Evolutionary conservation across 2,888 invertebrate species (phyloP), one percentile per base, ranked within the genome.

Genomic region (Aleiodes alternator): DNA sequence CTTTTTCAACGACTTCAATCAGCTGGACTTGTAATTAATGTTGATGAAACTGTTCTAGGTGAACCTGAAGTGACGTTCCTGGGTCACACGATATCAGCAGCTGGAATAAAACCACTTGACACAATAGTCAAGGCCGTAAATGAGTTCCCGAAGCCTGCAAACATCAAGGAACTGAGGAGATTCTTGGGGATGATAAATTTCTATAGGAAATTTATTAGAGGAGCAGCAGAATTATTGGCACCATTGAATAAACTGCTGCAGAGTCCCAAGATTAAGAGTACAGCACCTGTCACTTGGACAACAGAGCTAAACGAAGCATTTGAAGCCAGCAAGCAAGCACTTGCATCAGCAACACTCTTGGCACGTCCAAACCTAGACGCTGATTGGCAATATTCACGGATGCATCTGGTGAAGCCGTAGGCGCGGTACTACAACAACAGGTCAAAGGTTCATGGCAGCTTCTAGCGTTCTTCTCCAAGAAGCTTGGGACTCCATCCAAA

Each of bases 331-430:
- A 38, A 34, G 11, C 11, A 59, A 34, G 34, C 38, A 6, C 14
- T 78, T 0, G 50, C 69, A 0, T 6, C 70, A 0, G 78, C 73
- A 34, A 55, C 75, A 0, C 55, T n/a, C 1, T 12, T 59, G 11
- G 11, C 59, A 4, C 59, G 38, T 14, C 59, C 34, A 12, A 34
- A n/a, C 1, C 9, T 75, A 1, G 61, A 75, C 3, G 68, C 75
- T 11, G 69, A 76, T 11, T 70, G 0, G 14, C 31, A 0, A 5
- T 57, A 23, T 23, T 75, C 69, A 38, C 75, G 57, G 1, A 75
- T 5, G 59, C 59, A 8, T 59, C 75, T 5, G 70, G 68, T 31
- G 55, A 56, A 0, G 78, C 80, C 3, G 53, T 75, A 4, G 38
- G 38, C 2, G 59, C 59, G 6, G 38, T 59, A 3, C 59, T 59